Base-by-base conservation (phyloP, 2,797 vertebrate genomes). In the Peromyscus nudipes region DNA sequence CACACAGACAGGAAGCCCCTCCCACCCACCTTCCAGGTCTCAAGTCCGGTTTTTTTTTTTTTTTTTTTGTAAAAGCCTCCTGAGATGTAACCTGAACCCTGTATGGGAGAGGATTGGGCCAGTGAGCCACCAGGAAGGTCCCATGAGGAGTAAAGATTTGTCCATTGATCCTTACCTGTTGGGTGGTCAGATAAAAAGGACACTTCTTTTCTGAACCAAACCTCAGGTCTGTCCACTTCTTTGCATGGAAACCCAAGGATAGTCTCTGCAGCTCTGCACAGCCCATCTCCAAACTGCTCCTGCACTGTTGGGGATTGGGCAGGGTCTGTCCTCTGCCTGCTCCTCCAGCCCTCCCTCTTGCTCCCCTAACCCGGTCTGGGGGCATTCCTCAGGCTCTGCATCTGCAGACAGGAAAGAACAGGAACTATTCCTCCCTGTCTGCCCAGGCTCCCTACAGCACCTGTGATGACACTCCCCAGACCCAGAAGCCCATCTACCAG, bases 11-110 rank as follows among this genome's bases (percentile, higher is more conserved):
- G 13, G 6, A 43, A 25, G 34, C 21, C 90, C 55, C 31, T 13
- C 25, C 34, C 4, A 4, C 57, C 34, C n/a, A 9, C 2, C 0
- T 12, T 34, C 37, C 21, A 37, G n/a, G 14, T 7, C 40, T 55
- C 4, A 0, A 23, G 12, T 55, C 23, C 16, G 23, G n/a, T n/a
- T n/a, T n/a, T n/a, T n/a, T n/a, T n/a, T n/a, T n/a, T n/a, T n/a
- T 52, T 52, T 52, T 49, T 82, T 49, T 49, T 11, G 0, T 62
- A 23, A 19, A 43, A 31, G n/a, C 37, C 37, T 21, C 9, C 9
- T 37, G 2, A 49, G 62, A 12, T 67, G 40, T 55, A 71, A 29
- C 71, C 62, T 62, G 88, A 89, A 57, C 6, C 21, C 25, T 4
- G 64, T 27, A 29, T 27, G 65, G 46, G 21, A 25, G 12, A 52